These are phyloP conservation scores for Anastrepha ludens DNA, from an alignment of 1,140 invertebrate species.

Conservation along the genomic window DNA sequence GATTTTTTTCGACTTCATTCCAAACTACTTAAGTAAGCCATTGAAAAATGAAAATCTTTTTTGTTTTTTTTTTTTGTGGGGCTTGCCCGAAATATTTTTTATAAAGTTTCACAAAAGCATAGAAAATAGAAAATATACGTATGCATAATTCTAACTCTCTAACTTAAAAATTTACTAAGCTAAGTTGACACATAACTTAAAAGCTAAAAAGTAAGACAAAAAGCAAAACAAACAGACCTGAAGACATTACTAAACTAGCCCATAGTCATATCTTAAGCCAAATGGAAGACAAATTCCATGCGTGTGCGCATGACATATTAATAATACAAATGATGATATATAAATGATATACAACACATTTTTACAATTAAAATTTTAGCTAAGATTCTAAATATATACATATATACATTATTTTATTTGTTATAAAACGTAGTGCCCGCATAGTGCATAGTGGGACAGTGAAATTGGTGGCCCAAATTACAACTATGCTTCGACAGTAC, in stretches of 20 bases:
- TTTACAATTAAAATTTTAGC: too few relatives aligned
- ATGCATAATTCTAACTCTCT: neutral
- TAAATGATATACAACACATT: too few relatives aligned
- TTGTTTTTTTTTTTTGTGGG: slow-evolving; percentile 23
- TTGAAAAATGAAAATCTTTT: neutral
- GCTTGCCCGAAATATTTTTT: neutral
- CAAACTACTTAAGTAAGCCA: neutral
- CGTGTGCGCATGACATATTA: too few relatives aligned
- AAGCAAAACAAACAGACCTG: slow-evolving; percentile 58
- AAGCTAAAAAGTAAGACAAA: slow-evolving; percentile 1
- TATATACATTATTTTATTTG: too few relatives aligned
- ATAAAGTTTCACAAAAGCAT: neutral
- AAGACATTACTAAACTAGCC: slow-evolving; percentile 50
- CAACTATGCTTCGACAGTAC: too few relatives aligned
- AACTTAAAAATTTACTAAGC: neutral
- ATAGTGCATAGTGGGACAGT: too few relatives aligned
- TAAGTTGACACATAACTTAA: neutral
- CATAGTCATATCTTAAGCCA: neutral
- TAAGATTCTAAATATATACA: too few relatives aligned
- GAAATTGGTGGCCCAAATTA: too few relatives aligned
- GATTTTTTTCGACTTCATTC: too few relatives aligned
- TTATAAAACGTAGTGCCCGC: too few relatives aligned
- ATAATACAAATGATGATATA: too few relatives aligned
- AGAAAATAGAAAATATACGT: neutral
- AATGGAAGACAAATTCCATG: slow-evolving; percentile 27